These are phyloP conservation scores for Neoarius graeffei DNA, from an alignment of 2,113 vertebrate species.

Conservation along the genomic window DNA sequence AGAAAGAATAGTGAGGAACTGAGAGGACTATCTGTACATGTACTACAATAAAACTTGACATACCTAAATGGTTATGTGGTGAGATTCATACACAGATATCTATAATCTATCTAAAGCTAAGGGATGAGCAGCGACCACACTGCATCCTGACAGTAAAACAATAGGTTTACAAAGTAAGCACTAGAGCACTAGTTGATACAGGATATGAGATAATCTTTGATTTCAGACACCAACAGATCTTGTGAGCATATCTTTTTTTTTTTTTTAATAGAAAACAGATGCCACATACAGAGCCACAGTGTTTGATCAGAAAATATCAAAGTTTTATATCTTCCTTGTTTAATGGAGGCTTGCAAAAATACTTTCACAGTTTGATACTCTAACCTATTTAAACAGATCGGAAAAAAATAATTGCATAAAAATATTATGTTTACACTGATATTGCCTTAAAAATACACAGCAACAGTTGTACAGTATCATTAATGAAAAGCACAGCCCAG, in stretches of 20 bases:
- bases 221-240: not conserved
- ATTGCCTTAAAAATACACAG: not conserved
- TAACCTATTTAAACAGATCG: not conserved
- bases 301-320: conserved; percentile 6
- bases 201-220: not conserved
- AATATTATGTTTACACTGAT: not conserved
- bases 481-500: not conserved
- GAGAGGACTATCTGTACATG: not conserved
- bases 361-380: not conserved
- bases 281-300: not conserved
- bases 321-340: not conserved
- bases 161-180: not conserved
- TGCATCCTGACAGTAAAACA: not conserved
- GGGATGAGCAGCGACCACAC: not conserved
- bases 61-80: not conserved
- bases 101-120: not conserved
- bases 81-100: not conserved
- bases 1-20: not conserved
- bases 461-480: not conserved
- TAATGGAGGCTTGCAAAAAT: not conserved
- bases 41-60: not conserved
- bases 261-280: not conserved
- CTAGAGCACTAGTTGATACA: not conserved
- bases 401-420: not conserved
- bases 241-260: not conserved